These are phyloP conservation scores for Eumaeus atala DNA, from an alignment of 1,140 invertebrate genomes.

Conservation along the genomic window DNA sequence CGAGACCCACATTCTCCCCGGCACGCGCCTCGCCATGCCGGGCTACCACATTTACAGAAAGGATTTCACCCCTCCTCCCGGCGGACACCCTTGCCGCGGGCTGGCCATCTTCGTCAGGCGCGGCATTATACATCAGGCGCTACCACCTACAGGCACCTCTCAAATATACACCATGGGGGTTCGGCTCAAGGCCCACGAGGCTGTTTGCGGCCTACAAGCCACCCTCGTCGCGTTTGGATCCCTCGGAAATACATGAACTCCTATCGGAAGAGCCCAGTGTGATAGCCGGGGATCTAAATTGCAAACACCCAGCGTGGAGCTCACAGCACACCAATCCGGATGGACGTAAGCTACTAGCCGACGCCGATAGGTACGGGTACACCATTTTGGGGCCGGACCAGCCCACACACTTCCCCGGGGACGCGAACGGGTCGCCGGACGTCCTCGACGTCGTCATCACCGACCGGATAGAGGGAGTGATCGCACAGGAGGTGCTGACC, in stretches of 20 bases:
- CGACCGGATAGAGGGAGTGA: not conserved
- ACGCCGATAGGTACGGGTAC: conserved; percentile 14
- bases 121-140: too few relatives aligned
- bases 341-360: conserved; percentile 16
- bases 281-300: conserved; percentile 27
- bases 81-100: too few relatives aligned
- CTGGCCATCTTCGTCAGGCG: too few relatives aligned
- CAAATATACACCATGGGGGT: too few relatives aligned
- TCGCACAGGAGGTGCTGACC: not conserved
- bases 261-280: conserved; percentile 16
- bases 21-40: too few relatives aligned
- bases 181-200: not conserved
- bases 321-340: not conserved
- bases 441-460: not conserved
- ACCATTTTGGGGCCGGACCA: not conserved
- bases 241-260: conserved; percentile 15
- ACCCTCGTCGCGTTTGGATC: not conserved
- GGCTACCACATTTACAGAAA: too few relatives aligned
- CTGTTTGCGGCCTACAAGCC: conserved; percentile 23
- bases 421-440: too few relatives aligned
- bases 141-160: too few relatives aligned
- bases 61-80: too few relatives aligned
- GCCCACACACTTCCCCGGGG: too few relatives aligned
- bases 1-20: too few relatives aligned
- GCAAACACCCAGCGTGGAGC: conserved; percentile 27